Evolutionary conservation across 2,113 vertebrate genomes (phyloP).

Genomic region (Mohoua ochrocephala): DNA sequence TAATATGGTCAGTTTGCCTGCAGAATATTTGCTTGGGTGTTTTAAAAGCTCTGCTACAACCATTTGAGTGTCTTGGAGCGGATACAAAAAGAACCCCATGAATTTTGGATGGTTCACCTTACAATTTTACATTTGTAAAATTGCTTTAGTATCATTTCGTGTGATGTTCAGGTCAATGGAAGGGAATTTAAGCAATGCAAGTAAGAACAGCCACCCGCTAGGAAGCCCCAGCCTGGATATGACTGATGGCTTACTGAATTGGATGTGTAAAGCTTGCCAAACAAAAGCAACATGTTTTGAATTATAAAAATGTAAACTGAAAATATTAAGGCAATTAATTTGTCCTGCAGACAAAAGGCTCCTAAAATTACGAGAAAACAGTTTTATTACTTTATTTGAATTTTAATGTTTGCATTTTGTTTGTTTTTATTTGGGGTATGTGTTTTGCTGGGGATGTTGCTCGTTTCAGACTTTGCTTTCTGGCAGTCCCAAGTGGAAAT

Average conservation of each 20-base stretch:
- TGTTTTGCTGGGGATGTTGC: neutral
- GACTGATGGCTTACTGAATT: neutral
- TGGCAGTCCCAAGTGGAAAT: neutral
- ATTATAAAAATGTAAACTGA: neutral
- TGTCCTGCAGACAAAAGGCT: neutral
- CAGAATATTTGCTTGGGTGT: neutral
- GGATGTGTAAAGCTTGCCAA: neutral
- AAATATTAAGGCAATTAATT: neutral
- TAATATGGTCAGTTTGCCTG: neutral
- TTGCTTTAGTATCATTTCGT: neutral
- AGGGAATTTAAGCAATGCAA: neutral
- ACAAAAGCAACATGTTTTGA: conserved; percentile 9
- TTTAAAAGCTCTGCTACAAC: neutral
- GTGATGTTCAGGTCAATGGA: neutral
- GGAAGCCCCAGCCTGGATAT: neutral
- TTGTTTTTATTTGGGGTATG: neutral
- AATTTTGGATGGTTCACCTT: neutral
- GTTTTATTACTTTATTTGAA: neutral
- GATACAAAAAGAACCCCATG: fast-evolving
- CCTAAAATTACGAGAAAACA: neutral
- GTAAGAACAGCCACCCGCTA: neutral
- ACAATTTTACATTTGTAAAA: neutral
- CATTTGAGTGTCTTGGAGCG: neutral
- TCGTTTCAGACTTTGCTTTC: neutral
- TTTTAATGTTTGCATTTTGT: neutral